Percentiles rank a stretch among this genome's conserved stretches.
phyloP scores from a whole-genome alignment of 2,888 invertebrate species.

The Microdon myrmicae region DNA sequence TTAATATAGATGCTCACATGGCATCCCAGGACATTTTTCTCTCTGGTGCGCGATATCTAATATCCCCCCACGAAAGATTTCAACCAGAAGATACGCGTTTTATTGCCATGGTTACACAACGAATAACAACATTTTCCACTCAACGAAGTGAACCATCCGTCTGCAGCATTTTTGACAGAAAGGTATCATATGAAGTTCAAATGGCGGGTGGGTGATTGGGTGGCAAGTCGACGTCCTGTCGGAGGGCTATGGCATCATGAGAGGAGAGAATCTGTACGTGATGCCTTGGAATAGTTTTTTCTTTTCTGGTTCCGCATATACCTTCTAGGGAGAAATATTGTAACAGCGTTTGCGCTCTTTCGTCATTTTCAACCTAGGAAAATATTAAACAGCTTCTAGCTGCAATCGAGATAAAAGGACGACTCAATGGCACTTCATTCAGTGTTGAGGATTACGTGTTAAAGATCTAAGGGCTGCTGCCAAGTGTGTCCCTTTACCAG shows the following conservation, averaged over 20 bases:
- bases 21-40: too few species aligned
- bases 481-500: slow-evolving; percentile 12
- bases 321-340: slow-evolving; percentile 36
- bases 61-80: slow-evolving; percentile 24
- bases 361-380: slow-evolving; percentile 32
- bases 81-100: slow-evolving; percentile 48
- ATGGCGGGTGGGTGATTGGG: slow-evolving; percentile 5
- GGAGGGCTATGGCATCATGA: too few species aligned
- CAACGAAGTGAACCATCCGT: slow-evolving; percentile 41
- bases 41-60: slow-evolving; percentile 15
- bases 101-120: slow-evolving; percentile 52
- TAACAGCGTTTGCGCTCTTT: slow-evolving; percentile 49
- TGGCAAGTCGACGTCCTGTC: too few species aligned
- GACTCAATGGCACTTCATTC: slow-evolving; percentile 49
- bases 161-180: slow-evolving; percentile 35
- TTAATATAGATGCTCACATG: slow-evolving; percentile 18
- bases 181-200: slow-evolving; percentile 8
- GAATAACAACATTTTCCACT: slow-evolving; percentile 53
- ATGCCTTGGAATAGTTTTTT: too few species aligned
- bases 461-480: slow-evolving; percentile 37
- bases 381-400: slow-evolving; percentile 47
- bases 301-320: too few species aligned
- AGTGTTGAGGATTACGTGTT: slow-evolving; percentile 50
- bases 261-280: too few species aligned
- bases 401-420: slow-evolving; percentile 49